A percentile compares a stretch with the other conserved stretches of the same genome.
Evolutionary conservation across 1,140 invertebrate species (phyloP).

Genomic region (Drosophila ambigua): DNA sequence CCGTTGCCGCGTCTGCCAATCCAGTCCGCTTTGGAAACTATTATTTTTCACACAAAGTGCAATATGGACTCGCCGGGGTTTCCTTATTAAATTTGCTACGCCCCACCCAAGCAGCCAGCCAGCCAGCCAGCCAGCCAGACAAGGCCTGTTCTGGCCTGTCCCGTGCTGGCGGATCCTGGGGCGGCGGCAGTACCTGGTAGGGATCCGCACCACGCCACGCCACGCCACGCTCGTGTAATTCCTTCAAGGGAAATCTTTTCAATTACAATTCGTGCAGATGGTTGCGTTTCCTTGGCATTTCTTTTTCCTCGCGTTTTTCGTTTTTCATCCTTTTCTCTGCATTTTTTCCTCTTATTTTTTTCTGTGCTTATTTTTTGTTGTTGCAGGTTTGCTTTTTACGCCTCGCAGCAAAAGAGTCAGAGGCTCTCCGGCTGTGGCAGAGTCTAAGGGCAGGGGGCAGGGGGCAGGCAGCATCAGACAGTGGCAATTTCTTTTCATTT

Average conservation of each 20-base stretch:
- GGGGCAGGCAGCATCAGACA: slow-evolving; percentile 58
- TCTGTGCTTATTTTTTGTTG: slow-evolving; percentile 29
- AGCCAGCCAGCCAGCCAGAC: background rate
- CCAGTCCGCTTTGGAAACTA: slow-evolving; percentile 77
- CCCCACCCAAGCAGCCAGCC: too few species aligned
- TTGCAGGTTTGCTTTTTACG: background rate
- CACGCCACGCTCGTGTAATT: slow-evolving; percentile 62
- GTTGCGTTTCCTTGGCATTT: slow-evolving; percentile 68
- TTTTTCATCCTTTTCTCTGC: slow-evolving; percentile 23
- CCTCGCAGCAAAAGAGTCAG: background rate
- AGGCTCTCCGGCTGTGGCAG: slow-evolving; percentile 3
- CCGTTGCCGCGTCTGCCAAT: slow-evolving; percentile 33
- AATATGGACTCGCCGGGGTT: slow-evolving; percentile 78
- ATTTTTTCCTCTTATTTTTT: slow-evolving; percentile 27
- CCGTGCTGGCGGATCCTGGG: too few species aligned
- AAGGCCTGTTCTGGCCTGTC: slow-evolving; percentile 12
- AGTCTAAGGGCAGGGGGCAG: background rate
- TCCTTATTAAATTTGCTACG: slow-evolving; percentile 72
- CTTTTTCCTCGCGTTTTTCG: background rate
- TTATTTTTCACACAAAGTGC: slow-evolving; percentile 81
- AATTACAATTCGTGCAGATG: slow-evolving; percentile 82
- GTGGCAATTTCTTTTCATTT: slow-evolving; percentile 82
- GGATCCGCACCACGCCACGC: slow-evolving; percentile 23
- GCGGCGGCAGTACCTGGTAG: slow-evolving; percentile 35
- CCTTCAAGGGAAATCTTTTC: slow-evolving; percentile 81